phyloP scores from a whole-genome alignment of 2,113 vertebrate species.

The Verasper variegatus region DNA sequence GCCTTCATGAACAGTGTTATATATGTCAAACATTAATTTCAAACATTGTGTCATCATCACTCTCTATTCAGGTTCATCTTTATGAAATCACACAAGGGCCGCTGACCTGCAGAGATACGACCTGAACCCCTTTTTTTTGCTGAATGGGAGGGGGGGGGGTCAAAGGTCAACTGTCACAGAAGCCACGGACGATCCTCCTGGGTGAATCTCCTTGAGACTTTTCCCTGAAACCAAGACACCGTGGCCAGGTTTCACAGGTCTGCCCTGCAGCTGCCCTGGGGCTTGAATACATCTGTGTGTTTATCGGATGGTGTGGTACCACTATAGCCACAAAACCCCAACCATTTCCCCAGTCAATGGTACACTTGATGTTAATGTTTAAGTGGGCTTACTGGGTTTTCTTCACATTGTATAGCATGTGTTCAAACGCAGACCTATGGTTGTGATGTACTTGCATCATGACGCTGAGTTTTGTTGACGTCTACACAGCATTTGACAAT shows the following conservation, averaged over 20 bases:
- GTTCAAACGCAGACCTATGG: neutral
- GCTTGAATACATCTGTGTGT: constrained; percentile 82
- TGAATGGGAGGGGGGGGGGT: constrained; percentile 31
- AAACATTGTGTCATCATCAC: constrained; percentile 29
- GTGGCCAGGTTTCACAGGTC: constrained; percentile 80
- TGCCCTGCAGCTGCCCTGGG: constrained; percentile 80
- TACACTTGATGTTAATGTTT: constrained; percentile 56
- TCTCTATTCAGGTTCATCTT: constrained; percentile 28
- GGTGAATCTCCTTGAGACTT: constrained; percentile 73
- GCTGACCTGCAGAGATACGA: constrained; percentile 64
- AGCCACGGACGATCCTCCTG: constrained; percentile 69
- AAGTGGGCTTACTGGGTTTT: constrained; percentile 32
- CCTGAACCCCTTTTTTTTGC: constrained; percentile 50
- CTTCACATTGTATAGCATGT: neutral
- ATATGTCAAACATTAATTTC: constrained; percentile 31
- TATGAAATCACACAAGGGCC: constrained; percentile 61
- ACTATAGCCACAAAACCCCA: constrained; percentile 48
- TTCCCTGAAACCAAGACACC: constrained; percentile 76
- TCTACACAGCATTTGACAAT: neutral
- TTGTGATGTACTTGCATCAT: neutral
- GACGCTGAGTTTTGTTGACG: neutral
- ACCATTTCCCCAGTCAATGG: constrained; percentile 29
- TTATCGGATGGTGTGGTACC: constrained; percentile 61
- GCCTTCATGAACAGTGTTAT: neutral
- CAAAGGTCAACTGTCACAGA: constrained; percentile 81